Conservation (phyloP, 2,113 vertebrate genomes). For the Vicugna pacos region DNA sequence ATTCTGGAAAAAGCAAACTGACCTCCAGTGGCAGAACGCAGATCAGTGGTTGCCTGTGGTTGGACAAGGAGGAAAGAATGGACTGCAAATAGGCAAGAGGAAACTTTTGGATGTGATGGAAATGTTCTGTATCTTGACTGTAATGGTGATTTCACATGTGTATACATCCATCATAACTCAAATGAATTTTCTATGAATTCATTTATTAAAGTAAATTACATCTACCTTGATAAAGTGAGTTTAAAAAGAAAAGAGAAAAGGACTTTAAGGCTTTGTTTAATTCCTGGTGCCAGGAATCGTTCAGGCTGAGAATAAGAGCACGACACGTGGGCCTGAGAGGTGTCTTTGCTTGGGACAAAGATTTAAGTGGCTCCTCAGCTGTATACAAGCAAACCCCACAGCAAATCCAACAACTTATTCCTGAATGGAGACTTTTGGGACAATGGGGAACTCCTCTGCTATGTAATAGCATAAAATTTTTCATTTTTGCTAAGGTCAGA, state of each 20-base stretch:
- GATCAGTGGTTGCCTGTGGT: neutral
- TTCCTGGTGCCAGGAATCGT: neutral
- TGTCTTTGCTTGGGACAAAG: neutral
- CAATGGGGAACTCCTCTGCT: neutral
- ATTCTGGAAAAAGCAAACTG: neutral
- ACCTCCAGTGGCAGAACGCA: neutral
- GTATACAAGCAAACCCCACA: neutral
- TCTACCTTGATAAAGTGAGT: slow-evolving; percentile 2
- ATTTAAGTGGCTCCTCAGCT: neutral
- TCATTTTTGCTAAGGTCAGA: neutral
- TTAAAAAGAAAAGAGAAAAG: neutral
- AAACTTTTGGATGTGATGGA: neutral
- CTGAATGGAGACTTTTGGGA: neutral
- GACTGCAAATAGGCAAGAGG: neutral
- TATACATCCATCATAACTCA: neutral
- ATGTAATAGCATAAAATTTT: neutral
- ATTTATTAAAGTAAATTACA: neutral
- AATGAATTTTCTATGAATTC: neutral
- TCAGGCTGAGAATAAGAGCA: neutral
- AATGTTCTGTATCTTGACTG: neutral
- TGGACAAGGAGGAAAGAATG: neutral
- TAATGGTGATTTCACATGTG: neutral
- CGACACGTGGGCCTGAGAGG: neutral
- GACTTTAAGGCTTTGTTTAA: neutral
- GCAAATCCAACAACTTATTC: neutral